Evolutionary conservation across 2,113 vertebrate species (phyloP), one percentile per base, ranked within the genome.

Genomic region (Rhinopomastus cyanomelas): DNA sequence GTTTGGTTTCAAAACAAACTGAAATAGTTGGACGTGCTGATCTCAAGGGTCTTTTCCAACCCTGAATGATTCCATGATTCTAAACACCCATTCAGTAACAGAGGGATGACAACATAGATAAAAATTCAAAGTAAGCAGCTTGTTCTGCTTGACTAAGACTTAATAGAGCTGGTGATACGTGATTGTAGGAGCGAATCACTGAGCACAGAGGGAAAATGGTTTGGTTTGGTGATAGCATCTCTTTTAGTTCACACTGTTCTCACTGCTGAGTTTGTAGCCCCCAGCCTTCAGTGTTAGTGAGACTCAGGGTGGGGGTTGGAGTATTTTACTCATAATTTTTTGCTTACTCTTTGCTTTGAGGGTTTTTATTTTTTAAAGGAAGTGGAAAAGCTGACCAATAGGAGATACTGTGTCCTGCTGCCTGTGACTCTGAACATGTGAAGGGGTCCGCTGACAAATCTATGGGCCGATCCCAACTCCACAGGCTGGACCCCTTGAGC

Each of bases 281-380:
- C 81, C 26, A 21, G 69, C 61, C 56, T 4, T 14, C 39, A 66
- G 27, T 29, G 17, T 81, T 71, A 30, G 61, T 26, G 25, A 1
- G 44, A 20, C n/a, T 52, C 86, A 65, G 0, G 0, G n/a, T n/a
- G 57, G 51, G 17, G 42, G 57, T 34, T 30, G 69, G 56, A 81
- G 34, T 12, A 5, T 56, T 74, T 73, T n/a, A 39, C 64, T 81
- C 15, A 0, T 16, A 61, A 44, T 56, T 16, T 23, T 82, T 62
- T n/a, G 60, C 34, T 71, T 68, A 13, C 11, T 83, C 27, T 88
- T 86, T 94, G 61, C 61, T 86, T 67, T 78, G 74, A 53, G 78
- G 23, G 57, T 81, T 46, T 77, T 62, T 61, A 30, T 11, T 60
- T 93, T 76, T 60, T 55, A 49, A 72, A 88, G 67, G 67, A 89